Percentiles rank a stretch among this genome's conserved stretches.
phyloP scores from a whole-genome alignment of 1,140 invertebrate species.

The Harpegnathos saltator region DNA sequence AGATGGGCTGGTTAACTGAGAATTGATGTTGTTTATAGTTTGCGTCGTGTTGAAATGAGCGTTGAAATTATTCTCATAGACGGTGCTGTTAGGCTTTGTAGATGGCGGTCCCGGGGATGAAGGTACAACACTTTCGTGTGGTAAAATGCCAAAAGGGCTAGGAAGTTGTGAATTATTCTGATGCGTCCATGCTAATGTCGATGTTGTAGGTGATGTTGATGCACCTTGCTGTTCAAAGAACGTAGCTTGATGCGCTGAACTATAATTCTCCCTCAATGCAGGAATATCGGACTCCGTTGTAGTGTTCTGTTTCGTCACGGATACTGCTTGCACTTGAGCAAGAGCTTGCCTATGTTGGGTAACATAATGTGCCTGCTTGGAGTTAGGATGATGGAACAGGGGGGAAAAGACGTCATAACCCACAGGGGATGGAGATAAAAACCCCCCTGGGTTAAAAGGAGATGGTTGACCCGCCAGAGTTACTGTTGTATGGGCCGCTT shows the following conservation, averaged over 20 bases:
- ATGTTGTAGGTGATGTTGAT: conserved; percentile 85
- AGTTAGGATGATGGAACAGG: conserved; percentile 89
- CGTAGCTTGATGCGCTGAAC: conserved; percentile 85
- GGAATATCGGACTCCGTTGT: conserved; percentile 87
- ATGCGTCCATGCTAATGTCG: conserved; percentile 87
- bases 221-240: conserved; percentile 89
- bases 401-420: conserved; percentile 91
- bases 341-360: conserved; percentile 87
- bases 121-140: conserved; percentile 91
- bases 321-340: conserved; percentile 85
- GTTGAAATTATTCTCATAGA: conserved; percentile 89
- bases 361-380: conserved; percentile 88
- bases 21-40: conserved; percentile 88
- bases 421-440: conserved; percentile 89
- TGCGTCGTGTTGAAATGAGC: conserved; percentile 89
- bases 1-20: conserved; percentile 86
- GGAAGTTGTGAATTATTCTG: conserved; percentile 89
- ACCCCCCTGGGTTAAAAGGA: conserved; percentile 89
- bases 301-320: conserved; percentile 86
- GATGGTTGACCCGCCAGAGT: conserved; percentile 88
- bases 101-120: conserved; percentile 88
- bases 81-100: conserved; percentile 84
- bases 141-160: conserved; percentile 91
- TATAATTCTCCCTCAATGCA: conserved; percentile 87
- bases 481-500: conserved; percentile 88